phyloP scores from a whole-genome alignment of 1,140 invertebrate genomes.

The Bombus polaris region DNA sequence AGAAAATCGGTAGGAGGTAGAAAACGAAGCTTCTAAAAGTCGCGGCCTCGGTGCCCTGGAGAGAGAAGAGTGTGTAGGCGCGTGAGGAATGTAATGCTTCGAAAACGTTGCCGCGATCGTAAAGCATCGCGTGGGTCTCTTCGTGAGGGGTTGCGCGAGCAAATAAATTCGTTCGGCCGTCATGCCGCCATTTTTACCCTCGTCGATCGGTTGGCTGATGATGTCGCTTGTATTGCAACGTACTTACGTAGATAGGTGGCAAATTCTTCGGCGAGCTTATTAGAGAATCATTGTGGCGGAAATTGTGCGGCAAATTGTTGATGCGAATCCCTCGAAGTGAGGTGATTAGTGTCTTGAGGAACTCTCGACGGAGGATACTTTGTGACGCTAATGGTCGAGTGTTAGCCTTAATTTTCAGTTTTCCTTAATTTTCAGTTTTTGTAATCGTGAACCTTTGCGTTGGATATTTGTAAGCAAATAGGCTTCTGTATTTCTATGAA shows the following conservation, averaged over 20 bases:
- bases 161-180: conserved; percentile 37
- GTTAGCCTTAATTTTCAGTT: background rate
- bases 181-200: background rate
- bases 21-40: conserved; percentile 17
- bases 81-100: conserved; percentile 56
- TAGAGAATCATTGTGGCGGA: background rate
- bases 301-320: background rate
- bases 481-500: no score
- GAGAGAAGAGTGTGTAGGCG: conserved; percentile 54
- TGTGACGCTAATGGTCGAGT: no score
- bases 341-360: background rate
- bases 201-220: background rate
- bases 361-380: no score
- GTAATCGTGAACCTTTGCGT: no score
- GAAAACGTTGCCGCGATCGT: conserved; percentile 56
- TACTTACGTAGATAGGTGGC: background rate
- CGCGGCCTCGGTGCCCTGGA: conserved; percentile 4
- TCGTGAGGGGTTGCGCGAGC: conserved; percentile 14
- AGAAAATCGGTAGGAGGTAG: conserved; percentile 45
- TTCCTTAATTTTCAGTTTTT: no score
- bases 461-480: no score
- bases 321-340: background rate
- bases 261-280: background rate
- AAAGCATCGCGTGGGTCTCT: conserved; percentile 63
- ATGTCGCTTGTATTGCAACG: background rate